phyloP scores from a whole-genome alignment of 2,888 invertebrate genomes.

The Microctonus aethiopoides region DNA sequence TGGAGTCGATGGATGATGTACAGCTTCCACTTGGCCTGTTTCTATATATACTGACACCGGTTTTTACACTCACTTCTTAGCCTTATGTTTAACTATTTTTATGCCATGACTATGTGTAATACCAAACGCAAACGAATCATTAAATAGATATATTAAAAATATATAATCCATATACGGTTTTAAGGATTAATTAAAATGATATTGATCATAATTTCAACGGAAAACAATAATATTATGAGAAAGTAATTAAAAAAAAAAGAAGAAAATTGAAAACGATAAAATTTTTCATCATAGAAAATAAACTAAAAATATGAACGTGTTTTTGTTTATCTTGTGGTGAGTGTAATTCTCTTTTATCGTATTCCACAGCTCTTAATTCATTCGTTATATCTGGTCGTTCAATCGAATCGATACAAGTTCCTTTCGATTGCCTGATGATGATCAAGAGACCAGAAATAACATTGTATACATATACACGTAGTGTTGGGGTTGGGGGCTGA shows the following conservation, averaged over 20 bases:
- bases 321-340: slow-evolving; percentile 3
- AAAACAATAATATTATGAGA: too few species aligned
- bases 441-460: background rate
- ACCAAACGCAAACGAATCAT: background rate
- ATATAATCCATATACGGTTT: background rate
- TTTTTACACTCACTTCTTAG: slow-evolving; percentile 14
- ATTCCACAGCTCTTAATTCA: slow-evolving; percentile 23
- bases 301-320: slow-evolving; percentile 1
- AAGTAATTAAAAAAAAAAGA: background rate
- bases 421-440: slow-evolving; percentile 16
- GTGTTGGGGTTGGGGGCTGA: slow-evolving; percentile 28
- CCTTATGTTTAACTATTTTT: slow-evolving; percentile 8
- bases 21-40: slow-evolving; percentile 41
- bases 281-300: too few species aligned
- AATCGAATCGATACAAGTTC: slow-evolving; percentile 22
- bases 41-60: slow-evolving; percentile 28
- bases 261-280: background rate
- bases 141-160: background rate
- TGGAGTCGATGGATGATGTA: slow-evolving; percentile 45
- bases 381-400: slow-evolving; percentile 13
- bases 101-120: background rate
- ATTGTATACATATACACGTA: background rate
- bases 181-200: background rate
- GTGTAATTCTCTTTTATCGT: slow-evolving; percentile 11
- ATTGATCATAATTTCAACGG: background rate